Base-by-base conservation (phyloP, 2,888 invertebrate genomes). In the Oxytorus armatus region DNA sequence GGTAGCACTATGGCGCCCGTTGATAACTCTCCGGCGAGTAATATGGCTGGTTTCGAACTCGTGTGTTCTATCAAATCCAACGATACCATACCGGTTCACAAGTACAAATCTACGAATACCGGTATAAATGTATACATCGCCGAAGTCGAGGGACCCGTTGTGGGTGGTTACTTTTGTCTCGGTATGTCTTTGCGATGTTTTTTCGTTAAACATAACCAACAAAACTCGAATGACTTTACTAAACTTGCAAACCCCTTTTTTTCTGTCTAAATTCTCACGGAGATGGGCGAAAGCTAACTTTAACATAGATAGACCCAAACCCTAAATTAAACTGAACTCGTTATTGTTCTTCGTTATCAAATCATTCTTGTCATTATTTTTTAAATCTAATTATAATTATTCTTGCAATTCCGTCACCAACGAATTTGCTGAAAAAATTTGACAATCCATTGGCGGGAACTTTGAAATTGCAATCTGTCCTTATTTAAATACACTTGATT, bases 61-160 rank as follows among this genome's bases (percentile, higher is more conserved):
- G 90, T 95, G 82, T 94, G 94, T 82, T 94, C 95, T 7, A 93
- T 95, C 21, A 95, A 95, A 90, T 95, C 95, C 0, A 95, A 95
- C 85, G 94, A 95, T 87, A 93, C 94, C 72, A 95, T 97, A 88
- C 96, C 96, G 11, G 95, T 97, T 1, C 94, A 95, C 82, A 96
- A 97, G 92, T 97, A 96, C 92, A 94, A 94, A 84, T 97, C 97
- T 0, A 94, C 93, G 76, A 94, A 93, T 86, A 97, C 97, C 42
- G 97, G 97, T 11, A 92, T 98, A 49, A 96, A 95, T 3, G 95
- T 98, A 49, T 95, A 96, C 72, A 94, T 98, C 82, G 97, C 96
- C 7, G 95, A 97, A 90, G 96, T 98, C 3, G 97, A 97, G 85
- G 97, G 98, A 0, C 98, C 98, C n/a, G 93, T 97, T 39, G 97